Percentiles rank a stretch among this genome's conserved stretches.
Evolutionary conservation across 2,113 vertebrate species (phyloP).

Genomic region (Erinaceus europaeus): DNA sequence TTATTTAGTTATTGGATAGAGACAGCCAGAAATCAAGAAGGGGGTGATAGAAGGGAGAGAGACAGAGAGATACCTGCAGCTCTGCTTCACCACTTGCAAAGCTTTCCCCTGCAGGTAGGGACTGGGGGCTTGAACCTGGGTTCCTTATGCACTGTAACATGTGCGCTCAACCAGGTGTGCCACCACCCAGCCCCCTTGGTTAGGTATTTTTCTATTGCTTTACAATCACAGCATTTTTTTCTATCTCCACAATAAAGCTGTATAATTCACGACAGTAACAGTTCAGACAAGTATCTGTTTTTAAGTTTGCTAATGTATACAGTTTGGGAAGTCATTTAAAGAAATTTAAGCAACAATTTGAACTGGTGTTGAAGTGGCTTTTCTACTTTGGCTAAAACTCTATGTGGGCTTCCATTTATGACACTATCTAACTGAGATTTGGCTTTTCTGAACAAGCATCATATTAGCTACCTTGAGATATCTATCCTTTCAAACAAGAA

Average conservation of each 20-base stretch:
- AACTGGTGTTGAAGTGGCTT: constrained; percentile 30
- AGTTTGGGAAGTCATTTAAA: constrained; percentile 23
- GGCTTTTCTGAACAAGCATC: constrained; percentile 8
- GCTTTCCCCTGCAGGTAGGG: too few species aligned
- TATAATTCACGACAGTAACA: too few species aligned
- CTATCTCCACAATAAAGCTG: constrained; percentile 24
- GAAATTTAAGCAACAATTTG: constrained; percentile 28
- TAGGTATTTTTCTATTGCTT: constrained; percentile 3
- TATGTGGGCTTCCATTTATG: not conserved
- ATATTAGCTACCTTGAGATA: not conserved
- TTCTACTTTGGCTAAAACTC: constrained; percentile 44
- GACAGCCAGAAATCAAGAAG: too few species aligned
- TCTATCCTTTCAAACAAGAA: not conserved
- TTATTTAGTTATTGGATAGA: too few species aligned
- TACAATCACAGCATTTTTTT: not conserved
- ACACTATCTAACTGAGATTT: constrained; percentile 12
- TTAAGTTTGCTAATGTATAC: constrained; percentile 41
- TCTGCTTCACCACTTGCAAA: too few species aligned
- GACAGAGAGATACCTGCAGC: too few species aligned
- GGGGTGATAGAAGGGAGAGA: too few species aligned
- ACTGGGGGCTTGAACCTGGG: too few species aligned
- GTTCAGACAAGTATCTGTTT: constrained; percentile 30
- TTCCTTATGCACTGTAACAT: too few species aligned
- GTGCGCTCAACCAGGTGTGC: too few species aligned
- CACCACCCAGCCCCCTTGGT: too few species aligned